phyloP scores from a whole-genome alignment of 2,113 vertebrate species.

The Panthera uncia region DNA sequence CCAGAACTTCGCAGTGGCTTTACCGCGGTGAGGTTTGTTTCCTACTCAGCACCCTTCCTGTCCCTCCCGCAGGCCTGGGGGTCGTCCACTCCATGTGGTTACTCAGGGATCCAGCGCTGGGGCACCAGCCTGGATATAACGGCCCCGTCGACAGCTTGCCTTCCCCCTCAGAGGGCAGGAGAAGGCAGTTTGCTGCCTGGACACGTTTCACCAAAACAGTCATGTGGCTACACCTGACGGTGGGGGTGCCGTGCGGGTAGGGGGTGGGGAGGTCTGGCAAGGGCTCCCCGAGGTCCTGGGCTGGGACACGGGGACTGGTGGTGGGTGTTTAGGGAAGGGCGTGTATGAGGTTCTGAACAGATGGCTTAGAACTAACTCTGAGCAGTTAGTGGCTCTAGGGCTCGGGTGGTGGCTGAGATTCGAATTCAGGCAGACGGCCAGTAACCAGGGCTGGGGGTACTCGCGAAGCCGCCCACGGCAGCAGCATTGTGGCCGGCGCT shows the following conservation, averaged over 20 bases:
- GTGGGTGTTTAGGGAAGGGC: not conserved
- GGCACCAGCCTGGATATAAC: too few species aligned
- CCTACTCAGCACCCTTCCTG: not conserved
- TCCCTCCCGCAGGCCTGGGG: not conserved
- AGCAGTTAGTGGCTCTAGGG: accelerated
- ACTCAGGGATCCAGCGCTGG: not conserved
- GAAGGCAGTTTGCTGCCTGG: not conserved
- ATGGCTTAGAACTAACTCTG: not conserved
- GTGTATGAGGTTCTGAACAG: not conserved
- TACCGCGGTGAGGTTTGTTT: accelerated
- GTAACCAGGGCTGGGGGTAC: accelerated
- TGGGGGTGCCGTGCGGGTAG: not conserved
- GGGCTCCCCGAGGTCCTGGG: not conserved
- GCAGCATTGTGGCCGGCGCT: too few species aligned
- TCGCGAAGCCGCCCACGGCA: accelerated
- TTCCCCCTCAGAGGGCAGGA: not conserved
- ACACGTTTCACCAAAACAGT: too few species aligned
- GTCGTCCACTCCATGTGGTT: not conserved
- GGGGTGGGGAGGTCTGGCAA: not conserved
- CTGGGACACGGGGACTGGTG: not conserved
- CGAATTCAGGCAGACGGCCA: not conserved
- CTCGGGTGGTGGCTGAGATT: not conserved
- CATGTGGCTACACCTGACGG: accelerated
- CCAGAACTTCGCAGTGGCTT: accelerated
- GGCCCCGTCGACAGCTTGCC: not conserved